Conservation (phyloP, 2,888 invertebrate genomes). For the Heterodera filipjevi region DNA sequence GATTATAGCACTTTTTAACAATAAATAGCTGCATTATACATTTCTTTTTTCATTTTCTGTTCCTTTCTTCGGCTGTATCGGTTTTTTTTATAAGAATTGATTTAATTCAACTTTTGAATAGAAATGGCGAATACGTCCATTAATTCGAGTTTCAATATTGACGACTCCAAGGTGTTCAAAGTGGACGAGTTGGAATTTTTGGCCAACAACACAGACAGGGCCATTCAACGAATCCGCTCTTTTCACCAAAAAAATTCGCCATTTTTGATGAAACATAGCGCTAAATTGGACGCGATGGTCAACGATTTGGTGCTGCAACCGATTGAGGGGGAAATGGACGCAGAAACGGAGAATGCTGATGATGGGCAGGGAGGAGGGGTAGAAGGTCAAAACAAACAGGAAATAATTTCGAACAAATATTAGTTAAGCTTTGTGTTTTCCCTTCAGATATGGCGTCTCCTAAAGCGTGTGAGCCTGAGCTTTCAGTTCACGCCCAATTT, state of each 20-base stretch:
- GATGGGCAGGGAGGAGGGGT: not conserved
- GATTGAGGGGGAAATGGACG: slow-evolving; percentile 21
- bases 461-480: slow-evolving; percentile 22
- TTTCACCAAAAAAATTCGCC: slow-evolving; percentile 39
- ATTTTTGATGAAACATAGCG: slow-evolving; percentile 35
- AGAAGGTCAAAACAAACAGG: not conserved
- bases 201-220: slow-evolving; percentile 9
- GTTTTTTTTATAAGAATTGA: not conserved
- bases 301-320: slow-evolving; percentile 42
- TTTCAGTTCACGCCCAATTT: slow-evolving; percentile 51
- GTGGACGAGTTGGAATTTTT: slow-evolving; percentile 18
- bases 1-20: not conserved
- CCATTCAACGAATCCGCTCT: slow-evolving; percentile 11
- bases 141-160: not conserved
- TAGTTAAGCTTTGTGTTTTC: no score
- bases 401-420: not conserved
- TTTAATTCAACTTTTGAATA: not conserved
- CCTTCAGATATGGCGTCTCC: not conserved
- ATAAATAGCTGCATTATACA: not conserved
- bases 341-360: slow-evolving; percentile 1
- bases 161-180: slow-evolving; percentile 5
- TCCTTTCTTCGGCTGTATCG: no score
- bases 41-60: not conserved
- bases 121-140: not conserved
- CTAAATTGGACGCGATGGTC: slow-evolving; percentile 37